phyloP scores from a whole-genome alignment of 2,113 vertebrate species.

The Morphnarchus princeps region DNA sequence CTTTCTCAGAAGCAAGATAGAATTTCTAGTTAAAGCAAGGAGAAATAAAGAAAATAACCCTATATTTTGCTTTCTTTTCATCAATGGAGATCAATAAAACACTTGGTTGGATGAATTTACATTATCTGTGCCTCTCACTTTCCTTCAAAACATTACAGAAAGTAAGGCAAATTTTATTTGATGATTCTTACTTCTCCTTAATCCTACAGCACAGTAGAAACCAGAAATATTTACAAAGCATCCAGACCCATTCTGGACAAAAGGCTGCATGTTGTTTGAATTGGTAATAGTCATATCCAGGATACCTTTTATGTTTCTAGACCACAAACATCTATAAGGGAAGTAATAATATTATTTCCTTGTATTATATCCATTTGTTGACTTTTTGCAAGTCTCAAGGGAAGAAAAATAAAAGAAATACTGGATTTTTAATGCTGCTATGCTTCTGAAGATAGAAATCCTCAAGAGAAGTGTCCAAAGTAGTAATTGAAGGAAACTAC shows the following conservation, averaged over 20 bases:
- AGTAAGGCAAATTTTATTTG: background rate
- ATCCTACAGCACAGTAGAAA: background rate
- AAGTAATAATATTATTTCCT: background rate
- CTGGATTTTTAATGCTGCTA: background rate
- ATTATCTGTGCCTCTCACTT: background rate
- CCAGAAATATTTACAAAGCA: constrained; percentile 10
- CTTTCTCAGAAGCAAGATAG: background rate
- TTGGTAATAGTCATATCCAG: background rate
- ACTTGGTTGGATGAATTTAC: background rate
- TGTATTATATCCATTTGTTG: background rate
- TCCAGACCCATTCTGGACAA: background rate
- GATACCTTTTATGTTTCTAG: background rate
- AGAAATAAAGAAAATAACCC: background rate
- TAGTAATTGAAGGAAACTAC: background rate
- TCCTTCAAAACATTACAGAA: background rate
- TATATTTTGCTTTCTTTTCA: background rate
- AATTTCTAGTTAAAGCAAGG: background rate
- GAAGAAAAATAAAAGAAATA: background rate
- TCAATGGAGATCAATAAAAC: background rate
- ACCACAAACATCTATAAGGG: background rate
- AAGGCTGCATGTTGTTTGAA: background rate
- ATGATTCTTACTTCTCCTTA: background rate
- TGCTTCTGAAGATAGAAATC: background rate
- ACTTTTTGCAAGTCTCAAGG: background rate
- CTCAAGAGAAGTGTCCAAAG: background rate